Conservation (phyloP, 1,140 invertebrate species). For the Solen grandis region DNA sequence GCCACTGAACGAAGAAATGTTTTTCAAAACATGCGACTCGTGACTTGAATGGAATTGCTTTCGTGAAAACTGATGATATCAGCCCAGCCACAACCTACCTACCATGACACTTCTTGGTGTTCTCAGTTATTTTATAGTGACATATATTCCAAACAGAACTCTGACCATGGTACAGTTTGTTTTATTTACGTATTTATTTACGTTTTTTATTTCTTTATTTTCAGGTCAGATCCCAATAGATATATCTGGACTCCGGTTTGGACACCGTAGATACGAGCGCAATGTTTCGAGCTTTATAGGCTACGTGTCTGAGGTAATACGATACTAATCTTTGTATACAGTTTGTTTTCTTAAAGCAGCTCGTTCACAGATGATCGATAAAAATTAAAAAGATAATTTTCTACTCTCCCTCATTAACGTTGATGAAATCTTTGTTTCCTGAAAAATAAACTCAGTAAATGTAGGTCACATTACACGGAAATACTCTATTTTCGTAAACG, state of each 20-base stretch:
- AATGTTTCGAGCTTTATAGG: slow-evolving; percentile 37
- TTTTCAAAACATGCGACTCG: no score
- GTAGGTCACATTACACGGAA: no score
- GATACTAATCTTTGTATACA: background rate
- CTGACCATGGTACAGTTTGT: background rate
- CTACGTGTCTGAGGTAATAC: slow-evolving; percentile 19
- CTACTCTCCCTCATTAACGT: no score
- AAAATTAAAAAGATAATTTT: no score
- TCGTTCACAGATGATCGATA: no score
- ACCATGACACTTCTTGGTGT: background rate
- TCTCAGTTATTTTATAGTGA: background rate
- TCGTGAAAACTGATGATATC: no score
- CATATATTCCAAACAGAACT: background rate
- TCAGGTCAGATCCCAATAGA: slow-evolving; percentile 15
- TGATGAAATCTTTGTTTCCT: no score
- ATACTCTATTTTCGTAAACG: no score
- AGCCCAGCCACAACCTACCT: background rate
- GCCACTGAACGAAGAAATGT: no score
- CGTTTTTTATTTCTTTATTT: background rate
- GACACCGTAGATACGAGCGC: slow-evolving; percentile 26
- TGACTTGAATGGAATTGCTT: no score
- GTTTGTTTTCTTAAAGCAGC: no score
- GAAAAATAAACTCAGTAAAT: no score
- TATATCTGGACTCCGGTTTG: slow-evolving; percentile 21
- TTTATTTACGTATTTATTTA: background rate